phyloP scores from a whole-genome alignment of 2,888 invertebrate species.

The Argyresthia albistria region DNA sequence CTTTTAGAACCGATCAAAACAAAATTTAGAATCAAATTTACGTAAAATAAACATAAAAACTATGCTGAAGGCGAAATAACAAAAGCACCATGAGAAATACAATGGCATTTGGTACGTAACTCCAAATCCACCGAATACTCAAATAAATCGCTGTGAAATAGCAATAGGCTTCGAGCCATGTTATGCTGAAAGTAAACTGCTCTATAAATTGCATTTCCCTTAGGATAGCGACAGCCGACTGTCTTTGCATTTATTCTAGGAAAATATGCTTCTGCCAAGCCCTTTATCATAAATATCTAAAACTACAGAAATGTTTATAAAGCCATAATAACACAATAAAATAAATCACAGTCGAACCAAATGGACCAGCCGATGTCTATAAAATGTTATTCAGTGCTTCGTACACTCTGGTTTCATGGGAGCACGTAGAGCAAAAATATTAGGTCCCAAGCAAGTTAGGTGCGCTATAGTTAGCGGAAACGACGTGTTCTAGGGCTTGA shows the following conservation, averaged over 20 bases:
- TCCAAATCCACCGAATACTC: not conserved
- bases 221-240: conserved; percentile 27
- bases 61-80: too few relatives aligned
- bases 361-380: not conserved
- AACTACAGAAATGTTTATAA: not conserved
- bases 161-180: conserved; percentile 44
- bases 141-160: not conserved
- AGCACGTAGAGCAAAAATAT: too few relatives aligned
- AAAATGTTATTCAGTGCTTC: not conserved
- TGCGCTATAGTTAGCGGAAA: too few relatives aligned
- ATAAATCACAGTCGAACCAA: not conserved
- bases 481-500: too few relatives aligned
- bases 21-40: too few relatives aligned
- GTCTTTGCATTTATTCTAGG: conserved; percentile 4
- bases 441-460: too few relatives aligned
- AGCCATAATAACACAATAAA: not conserved
- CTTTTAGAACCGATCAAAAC: too few relatives aligned
- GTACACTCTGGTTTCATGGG: not conserved
- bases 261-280: conserved; percentile 5
- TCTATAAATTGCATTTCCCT: conserved; percentile 41
- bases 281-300: not conserved
- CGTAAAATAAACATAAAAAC: too few relatives aligned
- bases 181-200: conserved; percentile 36
- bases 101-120: too few relatives aligned
- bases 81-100: too few relatives aligned